Conservation (phyloP, 2,113 vertebrate genomes). For the Chamaetylas fuelleborni region DNA sequence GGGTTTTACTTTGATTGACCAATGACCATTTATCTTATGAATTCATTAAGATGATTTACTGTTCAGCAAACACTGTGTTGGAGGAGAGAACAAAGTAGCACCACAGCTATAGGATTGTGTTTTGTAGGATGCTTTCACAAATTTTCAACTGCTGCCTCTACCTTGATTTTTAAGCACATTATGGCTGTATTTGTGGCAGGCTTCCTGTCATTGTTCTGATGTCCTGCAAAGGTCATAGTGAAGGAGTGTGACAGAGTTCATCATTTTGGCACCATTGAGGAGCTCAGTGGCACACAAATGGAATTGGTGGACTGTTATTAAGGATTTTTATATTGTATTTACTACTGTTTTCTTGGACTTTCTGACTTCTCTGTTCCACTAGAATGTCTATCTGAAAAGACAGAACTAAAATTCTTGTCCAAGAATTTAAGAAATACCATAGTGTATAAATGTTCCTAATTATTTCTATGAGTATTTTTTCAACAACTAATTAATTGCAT, state of each 20-base stretch:
- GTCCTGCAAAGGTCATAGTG: not conserved
- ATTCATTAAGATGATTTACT: not conserved
- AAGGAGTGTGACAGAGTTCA: not conserved
- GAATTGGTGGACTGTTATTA: not conserved
- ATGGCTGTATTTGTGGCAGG: not conserved
- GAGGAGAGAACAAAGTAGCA: not conserved
- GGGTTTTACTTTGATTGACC: conserved; percentile 18
- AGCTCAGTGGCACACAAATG: not conserved
- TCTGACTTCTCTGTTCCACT: not conserved
- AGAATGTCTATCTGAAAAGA: not conserved
- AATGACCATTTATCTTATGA: not conserved
- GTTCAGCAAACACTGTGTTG: not conserved
- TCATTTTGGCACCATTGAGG: not conserved
- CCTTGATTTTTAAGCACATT: not conserved
- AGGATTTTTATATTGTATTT: not conserved
- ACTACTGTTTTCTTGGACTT: not conserved
- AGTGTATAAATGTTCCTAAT: not conserved
- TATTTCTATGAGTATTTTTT: not conserved
- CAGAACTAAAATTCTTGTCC: not conserved
- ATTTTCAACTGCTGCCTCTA: not conserved
- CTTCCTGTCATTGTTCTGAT: not conserved
- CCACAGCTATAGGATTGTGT: not conserved
- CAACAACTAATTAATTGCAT: not conserved
- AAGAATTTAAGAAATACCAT: not conserved
- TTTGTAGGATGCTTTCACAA: not conserved